A percentile compares a stretch with the other conserved stretches of the same genome.
Evolutionary conservation across 92 coral and sea anemone genomes (phyloP).

Genomic region (Plumapathes pennacea): DNA sequence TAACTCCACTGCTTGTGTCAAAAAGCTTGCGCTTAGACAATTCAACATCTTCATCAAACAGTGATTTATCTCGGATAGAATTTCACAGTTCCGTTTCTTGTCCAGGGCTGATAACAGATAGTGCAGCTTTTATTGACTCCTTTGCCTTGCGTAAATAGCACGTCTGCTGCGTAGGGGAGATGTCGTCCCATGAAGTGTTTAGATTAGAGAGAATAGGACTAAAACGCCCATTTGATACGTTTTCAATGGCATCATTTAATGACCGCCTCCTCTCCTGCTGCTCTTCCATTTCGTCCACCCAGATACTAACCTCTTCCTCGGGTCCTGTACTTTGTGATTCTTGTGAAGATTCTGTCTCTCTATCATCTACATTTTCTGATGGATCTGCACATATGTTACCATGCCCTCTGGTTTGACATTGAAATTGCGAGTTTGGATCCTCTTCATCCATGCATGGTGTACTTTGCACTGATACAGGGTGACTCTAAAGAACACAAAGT

Average conservation of each 20-base stretch:
- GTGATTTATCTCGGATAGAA: slow-evolving; percentile 22
- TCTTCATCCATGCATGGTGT: too few species aligned
- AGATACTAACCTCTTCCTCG: slow-evolving; percentile 57
- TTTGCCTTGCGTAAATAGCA: slow-evolving; percentile 48
- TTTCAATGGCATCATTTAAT: slow-evolving; percentile 31
- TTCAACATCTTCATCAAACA: too few species aligned
- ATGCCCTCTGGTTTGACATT: too few species aligned
- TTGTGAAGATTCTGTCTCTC: slow-evolving; percentile 28
- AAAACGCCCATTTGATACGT: slow-evolving; percentile 29
- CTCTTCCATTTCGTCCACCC: slow-evolving; percentile 56
- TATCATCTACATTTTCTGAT: slow-evolving; percentile 4
- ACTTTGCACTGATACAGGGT: too few species aligned
- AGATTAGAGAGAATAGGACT: slow-evolving; percentile 48
- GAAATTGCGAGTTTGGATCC: too few species aligned
- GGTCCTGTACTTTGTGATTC: slow-evolving; percentile 35
- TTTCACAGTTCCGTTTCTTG: slow-evolving; percentile 60
- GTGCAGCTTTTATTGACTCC: slow-evolving; percentile 33
- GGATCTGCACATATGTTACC: slow-evolving; percentile 3
- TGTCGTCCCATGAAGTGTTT: slow-evolving; percentile 53
- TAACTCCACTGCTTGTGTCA: slow-evolving; percentile 25
- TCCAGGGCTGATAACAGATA: slow-evolving; percentile 46
- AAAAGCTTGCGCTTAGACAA: slow-evolving; percentile 14
- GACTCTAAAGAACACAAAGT: too few species aligned
- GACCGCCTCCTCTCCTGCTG: slow-evolving; percentile 38
- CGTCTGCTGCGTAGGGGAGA: slow-evolving; percentile 41